A percentile compares a stretch with the other conserved stretches of the same genome.
Conservation (phyloP, 2,113 vertebrate genomes). For the Climacteris rufus region DNA sequence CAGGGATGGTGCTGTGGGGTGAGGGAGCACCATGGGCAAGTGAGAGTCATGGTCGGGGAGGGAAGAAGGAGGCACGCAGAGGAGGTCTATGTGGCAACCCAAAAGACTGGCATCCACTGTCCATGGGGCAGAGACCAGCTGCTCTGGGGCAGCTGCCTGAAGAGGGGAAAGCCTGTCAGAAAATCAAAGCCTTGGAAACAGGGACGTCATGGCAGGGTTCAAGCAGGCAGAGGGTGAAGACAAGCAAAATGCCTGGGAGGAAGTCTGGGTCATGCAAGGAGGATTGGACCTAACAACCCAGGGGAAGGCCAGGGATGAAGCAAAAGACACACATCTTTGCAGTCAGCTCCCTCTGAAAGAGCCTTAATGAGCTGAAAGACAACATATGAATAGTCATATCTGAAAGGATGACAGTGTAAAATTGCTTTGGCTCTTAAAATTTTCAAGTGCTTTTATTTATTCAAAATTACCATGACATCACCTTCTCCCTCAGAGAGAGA, state of each 20-base stretch:
- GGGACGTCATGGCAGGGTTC: neutral
- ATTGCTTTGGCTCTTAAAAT: neutral
- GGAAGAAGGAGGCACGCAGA: neutral
- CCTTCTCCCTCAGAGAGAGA: neutral
- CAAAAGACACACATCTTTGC: neutral
- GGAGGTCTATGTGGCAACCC: neutral
- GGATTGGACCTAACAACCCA: neutral
- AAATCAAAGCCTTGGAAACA: neutral
- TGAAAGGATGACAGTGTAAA: constrained; percentile 21
- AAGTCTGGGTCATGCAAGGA: neutral
- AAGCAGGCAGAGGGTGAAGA: neutral
- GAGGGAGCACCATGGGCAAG: neutral
- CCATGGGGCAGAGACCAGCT: neutral
- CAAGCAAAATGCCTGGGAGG: neutral
- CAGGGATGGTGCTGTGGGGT: neutral
- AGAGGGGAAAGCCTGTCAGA: neutral
- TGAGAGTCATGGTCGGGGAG: neutral
- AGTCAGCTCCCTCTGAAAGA: neutral
- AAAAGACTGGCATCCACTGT: neutral
- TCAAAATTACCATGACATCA: constrained; percentile 37
- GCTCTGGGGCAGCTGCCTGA: neutral
- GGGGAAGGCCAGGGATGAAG: neutral
- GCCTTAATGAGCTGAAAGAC: neutral
- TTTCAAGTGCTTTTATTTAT: constrained; percentile 43
- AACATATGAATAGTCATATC: neutral